Conservation (phyloP, 2,888 invertebrate species). For the Amaurobius ferox region DNA sequence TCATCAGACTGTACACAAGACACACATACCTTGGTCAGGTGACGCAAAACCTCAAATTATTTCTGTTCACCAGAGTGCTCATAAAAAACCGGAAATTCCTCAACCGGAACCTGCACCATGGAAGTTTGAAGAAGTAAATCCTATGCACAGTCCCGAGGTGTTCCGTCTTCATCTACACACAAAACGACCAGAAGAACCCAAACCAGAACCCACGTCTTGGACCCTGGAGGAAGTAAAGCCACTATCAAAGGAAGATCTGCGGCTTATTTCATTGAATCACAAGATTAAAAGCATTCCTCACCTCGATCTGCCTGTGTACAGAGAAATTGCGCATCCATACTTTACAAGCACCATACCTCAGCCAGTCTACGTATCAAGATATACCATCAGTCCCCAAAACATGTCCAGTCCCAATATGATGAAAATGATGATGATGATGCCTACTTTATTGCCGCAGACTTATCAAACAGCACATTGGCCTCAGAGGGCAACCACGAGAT, state of each 20-base stretch:
- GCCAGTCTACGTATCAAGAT: slow-evolving; percentile 41
- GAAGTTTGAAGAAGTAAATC: slow-evolving; percentile 49
- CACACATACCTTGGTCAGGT: too few relatives aligned
- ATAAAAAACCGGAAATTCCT: background rate
- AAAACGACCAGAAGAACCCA: slow-evolving; percentile 20
- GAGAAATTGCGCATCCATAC: slow-evolving; percentile 28
- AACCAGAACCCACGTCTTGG: slow-evolving; percentile 53
- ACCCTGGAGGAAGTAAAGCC: slow-evolving; percentile 45
- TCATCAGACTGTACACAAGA: background rate
- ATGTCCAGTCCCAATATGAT: slow-evolving; percentile 35
- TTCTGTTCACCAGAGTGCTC: too few relatives aligned
- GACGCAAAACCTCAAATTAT: too few relatives aligned
- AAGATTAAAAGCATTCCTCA: slow-evolving; percentile 35
- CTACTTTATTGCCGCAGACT: slow-evolving; percentile 43
- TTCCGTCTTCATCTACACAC: background rate
- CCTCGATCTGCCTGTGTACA: background rate
- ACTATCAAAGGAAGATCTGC: slow-evolving; percentile 44
- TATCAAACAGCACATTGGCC: slow-evolving; percentile 61
- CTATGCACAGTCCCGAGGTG: slow-evolving; percentile 31
- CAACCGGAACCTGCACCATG: slow-evolving; percentile 51
- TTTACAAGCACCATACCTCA: slow-evolving; percentile 15
- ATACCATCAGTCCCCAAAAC: background rate
- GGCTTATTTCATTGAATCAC: slow-evolving; percentile 37
- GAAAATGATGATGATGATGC: slow-evolving; percentile 67
- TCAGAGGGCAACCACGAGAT: slow-evolving; percentile 23